Evolutionary conservation across 2,797 vertebrate species (phyloP).

Genomic region (Anabas testudineus): DNA sequence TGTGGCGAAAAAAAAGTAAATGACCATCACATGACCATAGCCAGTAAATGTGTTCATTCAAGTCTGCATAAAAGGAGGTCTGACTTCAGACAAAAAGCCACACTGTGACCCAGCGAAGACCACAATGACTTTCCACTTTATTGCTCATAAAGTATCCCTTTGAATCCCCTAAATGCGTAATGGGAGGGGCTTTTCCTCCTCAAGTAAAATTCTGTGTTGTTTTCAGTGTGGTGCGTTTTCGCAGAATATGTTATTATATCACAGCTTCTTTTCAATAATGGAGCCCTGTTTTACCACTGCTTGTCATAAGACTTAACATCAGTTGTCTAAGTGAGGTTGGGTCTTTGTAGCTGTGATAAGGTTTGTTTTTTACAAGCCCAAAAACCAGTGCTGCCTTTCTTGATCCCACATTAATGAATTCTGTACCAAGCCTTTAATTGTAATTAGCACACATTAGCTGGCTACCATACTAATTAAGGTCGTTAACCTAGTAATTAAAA

Average conservation of each 20-base stretch:
- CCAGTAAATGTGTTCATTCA: conserved; percentile 59
- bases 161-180: conserved; percentile 10
- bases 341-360: too few relatives aligned
- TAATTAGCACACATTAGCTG: too few relatives aligned
- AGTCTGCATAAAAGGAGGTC: conserved; percentile 39
- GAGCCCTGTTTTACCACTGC: too few relatives aligned
- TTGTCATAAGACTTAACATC: too few relatives aligned
- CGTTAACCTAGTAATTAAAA: too few relatives aligned
- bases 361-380: too few relatives aligned
- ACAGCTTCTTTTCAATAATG: too few relatives aligned
- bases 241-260: not conserved
- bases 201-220: not conserved
- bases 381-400: too few relatives aligned
- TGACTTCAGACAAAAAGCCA: conserved; percentile 44
- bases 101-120: conserved; percentile 31
- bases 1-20: conserved; percentile 30
- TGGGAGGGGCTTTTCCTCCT: not conserved
- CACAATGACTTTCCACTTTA: conserved; percentile 55
- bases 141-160: conserved; percentile 55
- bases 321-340: too few relatives aligned
- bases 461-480: too few relatives aligned
- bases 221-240: not conserved
- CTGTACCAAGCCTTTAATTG: too few relatives aligned
- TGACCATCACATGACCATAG: conserved; percentile 41
- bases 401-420: too few relatives aligned